Base-by-base conservation (phyloP, 2,797 vertebrate genomes). In the Lepidocolaptes lacrymiger region DNA sequence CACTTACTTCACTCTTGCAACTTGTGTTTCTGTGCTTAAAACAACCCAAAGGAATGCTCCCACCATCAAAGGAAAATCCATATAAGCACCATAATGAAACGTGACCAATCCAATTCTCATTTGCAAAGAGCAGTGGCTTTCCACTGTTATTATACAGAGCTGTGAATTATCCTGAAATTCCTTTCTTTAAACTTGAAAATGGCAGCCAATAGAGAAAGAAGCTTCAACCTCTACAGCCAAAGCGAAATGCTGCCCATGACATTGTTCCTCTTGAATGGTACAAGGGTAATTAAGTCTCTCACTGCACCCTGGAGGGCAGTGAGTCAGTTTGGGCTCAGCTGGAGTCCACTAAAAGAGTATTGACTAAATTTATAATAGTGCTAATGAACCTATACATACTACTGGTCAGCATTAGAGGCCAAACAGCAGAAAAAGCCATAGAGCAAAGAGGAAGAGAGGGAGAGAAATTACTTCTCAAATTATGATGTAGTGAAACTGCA, bases 271-370 rank as follows among this genome's bases (percentile, higher is more conserved):
- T 93, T 96, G 85, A 95, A 93, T 2, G 7, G 73, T 89, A 94
- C 85, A 91, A 92, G 92, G 89, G 96, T 97, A 97, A 96, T 97
- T 97, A 96, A 96, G 79, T 79, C 49, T 91, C 71, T 94, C 85
- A 97, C 85, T 93, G 88, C 43, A 94, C 93, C 89, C 94, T 69
- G 85, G 93, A 92, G 95, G 88, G 85, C 89, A 91, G 23, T 80
- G 89, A 97, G 89, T 91, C 89, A 81, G 83, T 92, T 56, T 89
- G 83, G 96, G 68, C 93, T 94, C 93, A 91, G 94, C 81, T 93
- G 91, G 91, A 96, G 90, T 77, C 91, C 79, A 85, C 87, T 96
- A 93, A 93, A 88, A 96, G 83, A 92, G 63, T 91, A 95, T 49
- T 82, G 94, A 96, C 93, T 94, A 92, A 86, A 96, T 97, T 85